Percentiles rank a stretch among this genome's conserved stretches.
These are phyloP conservation scores for Drosophila picticornis DNA, from an alignment of 2,888 invertebrate species.

Conservation along the genomic window DNA sequence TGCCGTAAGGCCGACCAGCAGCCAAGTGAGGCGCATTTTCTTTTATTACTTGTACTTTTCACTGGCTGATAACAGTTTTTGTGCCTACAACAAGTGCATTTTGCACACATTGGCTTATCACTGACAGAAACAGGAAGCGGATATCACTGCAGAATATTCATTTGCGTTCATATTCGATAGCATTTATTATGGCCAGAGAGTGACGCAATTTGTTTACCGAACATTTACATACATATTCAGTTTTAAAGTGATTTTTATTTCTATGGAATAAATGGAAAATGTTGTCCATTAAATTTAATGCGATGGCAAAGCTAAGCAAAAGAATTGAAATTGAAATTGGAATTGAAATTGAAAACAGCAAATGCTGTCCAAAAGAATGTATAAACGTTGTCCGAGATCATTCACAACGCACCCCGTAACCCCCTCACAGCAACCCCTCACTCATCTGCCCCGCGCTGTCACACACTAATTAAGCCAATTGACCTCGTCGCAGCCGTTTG, in stretches of 20 bases:
- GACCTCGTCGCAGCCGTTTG: constrained; percentile 66
- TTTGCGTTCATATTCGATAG: constrained; percentile 6
- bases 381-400: constrained; percentile 1
- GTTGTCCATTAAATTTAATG: constrained; percentile 48
- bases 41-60: constrained; percentile 22
- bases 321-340: not conserved
- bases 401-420: not conserved
- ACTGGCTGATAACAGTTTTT: constrained; percentile 38
- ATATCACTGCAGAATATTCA: constrained; percentile 17
- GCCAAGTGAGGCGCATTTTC: constrained; percentile 38
- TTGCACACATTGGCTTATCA: constrained; percentile 41
- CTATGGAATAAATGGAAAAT: constrained; percentile 25
- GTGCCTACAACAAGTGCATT: constrained; percentile 47
- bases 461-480: constrained; percentile 80
- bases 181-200: constrained; percentile 3
- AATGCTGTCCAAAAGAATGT: constrained; percentile 4
- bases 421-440: not conserved
- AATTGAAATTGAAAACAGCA: constrained; percentile 4
- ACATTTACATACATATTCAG: not conserved
- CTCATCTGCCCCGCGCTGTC: constrained; percentile 42
- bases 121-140: constrained; percentile 29
- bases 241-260: constrained; percentile 21
- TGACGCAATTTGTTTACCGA: constrained; percentile 9
- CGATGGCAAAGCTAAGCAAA: constrained; percentile 5
- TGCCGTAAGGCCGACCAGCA: constrained; percentile 34